Base-by-base conservation (phyloP, 1,140 invertebrate species). In the Drosophila pallidifrons region DNA sequence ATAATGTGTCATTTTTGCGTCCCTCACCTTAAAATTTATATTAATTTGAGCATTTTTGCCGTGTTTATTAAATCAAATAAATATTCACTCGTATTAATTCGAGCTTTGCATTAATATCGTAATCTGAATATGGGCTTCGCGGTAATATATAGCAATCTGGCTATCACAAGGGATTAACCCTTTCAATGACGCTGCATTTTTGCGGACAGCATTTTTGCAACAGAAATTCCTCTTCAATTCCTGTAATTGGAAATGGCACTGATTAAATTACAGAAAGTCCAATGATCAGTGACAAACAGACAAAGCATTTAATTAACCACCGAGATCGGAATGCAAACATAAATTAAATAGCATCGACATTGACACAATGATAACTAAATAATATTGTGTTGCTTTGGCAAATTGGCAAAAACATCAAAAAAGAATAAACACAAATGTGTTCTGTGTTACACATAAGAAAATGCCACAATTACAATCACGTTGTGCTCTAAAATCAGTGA, bases 261-360 rank as follows among this genome's bases (percentile, higher is more conserved):
- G 20, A 60, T 60, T 60, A 46, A 60, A 60, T 60, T 51, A 38
- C 13, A 61, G 15, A 20, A 38, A 16, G 8, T 20, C 11, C 30
- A 38, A 1, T 20, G 30, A 63, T 38, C 32, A 47, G 6, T 30
- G 4, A 41, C 15, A 54, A 30, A 10, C 54, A 57, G 47, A 69
- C 67, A 81, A 69, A 45, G 43, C 20, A 70, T 69, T 79, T 82
- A 76, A 82, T 82, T 79, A 79, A 72, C 59, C 67, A 52, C 76
- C 49, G 38, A 63, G 43, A 47, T 38, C 38, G 47, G 2, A 63
- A 60, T 16, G 15, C 15, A 47, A 47, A 32, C 45, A 32, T 51
- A 69, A 58, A 70, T 64, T 73, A 16, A 65, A 68, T 67, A 59
- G 67, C 46, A 57, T 69, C 55, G 52, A 77, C 65, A 68, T 75